Evolutionary conservation across 2,113 vertebrate species (phyloP).

Genomic region (Azemiops feae): DNA sequence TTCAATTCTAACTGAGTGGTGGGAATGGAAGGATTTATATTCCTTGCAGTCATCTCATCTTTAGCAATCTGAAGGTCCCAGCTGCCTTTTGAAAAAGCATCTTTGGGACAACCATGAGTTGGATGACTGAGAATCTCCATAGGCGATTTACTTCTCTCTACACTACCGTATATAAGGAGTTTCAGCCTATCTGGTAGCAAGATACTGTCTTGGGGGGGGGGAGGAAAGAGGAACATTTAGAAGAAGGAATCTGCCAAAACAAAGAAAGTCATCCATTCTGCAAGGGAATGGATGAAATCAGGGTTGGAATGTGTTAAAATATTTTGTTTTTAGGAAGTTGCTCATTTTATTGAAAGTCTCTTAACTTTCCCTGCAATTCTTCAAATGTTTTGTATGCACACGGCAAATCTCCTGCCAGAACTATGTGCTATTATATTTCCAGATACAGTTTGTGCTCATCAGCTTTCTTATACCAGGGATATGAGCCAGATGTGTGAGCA

Average conservation of each 20-base stretch:
- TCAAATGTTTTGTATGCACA: not conserved
- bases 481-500: not conserved
- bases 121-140: not conserved
- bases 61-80: not conserved
- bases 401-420: not conserved
- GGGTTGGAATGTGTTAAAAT: not conserved
- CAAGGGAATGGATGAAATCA: not conserved
- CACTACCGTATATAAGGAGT: not conserved
- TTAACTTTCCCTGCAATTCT: not conserved
- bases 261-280: not conserved
- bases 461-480: not conserved
- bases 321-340: not conserved
- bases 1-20: not conserved
- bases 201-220: not conserved
- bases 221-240: not conserved
- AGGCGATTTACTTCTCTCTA: not conserved
- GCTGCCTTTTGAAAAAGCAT: not conserved
- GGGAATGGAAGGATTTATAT: not conserved
- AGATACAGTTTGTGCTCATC: not conserved
- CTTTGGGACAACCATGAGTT: not conserved
- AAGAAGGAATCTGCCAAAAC: not conserved
- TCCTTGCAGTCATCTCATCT: not conserved
- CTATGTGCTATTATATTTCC: not conserved
- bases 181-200: not conserved
- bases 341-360: not conserved